Evolutionary conservation across 2,888 invertebrate species (phyloP).

Genomic region (Chelonus formosanus): DNA sequence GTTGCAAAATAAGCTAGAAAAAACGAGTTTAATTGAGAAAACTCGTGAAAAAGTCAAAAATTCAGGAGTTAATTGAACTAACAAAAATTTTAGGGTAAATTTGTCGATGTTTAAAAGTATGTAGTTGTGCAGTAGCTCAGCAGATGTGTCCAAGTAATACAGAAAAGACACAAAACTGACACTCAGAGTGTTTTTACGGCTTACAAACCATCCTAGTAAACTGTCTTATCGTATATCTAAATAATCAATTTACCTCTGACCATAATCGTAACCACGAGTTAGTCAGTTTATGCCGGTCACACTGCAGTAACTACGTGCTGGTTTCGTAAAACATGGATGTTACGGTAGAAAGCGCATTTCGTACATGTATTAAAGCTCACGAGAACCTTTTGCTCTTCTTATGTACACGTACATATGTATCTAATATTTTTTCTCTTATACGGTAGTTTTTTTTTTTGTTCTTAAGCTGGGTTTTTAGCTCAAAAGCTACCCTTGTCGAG

Average conservation of each 20-base stretch:
- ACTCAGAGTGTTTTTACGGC: conserved; percentile 59
- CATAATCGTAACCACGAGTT: conserved; percentile 64
- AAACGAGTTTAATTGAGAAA: neutral
- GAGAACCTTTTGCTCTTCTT: conserved; percentile 24
- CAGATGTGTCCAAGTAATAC: conserved; percentile 27
- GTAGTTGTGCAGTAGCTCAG: conserved; percentile 1
- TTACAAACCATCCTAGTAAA: conserved; percentile 50
- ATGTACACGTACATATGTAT: conserved; percentile 15
- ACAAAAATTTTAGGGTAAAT: conserved; percentile 9
- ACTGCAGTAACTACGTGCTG: conserved; percentile 51
- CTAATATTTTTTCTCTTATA: conserved; percentile 9
- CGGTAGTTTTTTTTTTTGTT: conserved; percentile 25
- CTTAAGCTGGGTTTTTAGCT: conserved; percentile 20
- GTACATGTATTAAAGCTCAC: conserved; percentile 40
- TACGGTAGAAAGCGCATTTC: conserved; percentile 45
- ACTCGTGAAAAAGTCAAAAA: neutral
- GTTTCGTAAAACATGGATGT: conserved; percentile 53
- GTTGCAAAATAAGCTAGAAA: no score
- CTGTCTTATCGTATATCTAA: conserved; percentile 56
- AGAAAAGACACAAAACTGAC: conserved; percentile 49
- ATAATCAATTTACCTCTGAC: conserved; percentile 61
- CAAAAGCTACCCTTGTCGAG: no score
- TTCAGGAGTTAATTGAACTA: conserved; percentile 1
- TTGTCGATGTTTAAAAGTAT: neutral
- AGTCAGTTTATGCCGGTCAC: conserved; percentile 54